Evolutionary conservation across 2,888 invertebrate species (phyloP), one percentile per base, ranked within the genome.

Genomic region (Melinaea marsaeus): DNA sequence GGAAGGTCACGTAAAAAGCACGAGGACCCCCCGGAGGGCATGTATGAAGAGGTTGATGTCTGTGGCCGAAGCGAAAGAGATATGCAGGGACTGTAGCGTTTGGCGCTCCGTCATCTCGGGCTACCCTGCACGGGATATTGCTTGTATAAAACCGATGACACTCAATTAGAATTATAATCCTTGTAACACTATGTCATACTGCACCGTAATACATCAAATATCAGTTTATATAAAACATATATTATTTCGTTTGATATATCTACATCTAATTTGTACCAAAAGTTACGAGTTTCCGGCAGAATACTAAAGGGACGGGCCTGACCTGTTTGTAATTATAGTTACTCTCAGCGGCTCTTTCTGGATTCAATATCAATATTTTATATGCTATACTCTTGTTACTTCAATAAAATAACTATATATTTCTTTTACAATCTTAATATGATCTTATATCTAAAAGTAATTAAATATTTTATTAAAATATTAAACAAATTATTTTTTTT

Each of bases 331-430:
- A 51, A 51, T 51, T 51, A 51, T 51, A 32, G 32, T 22, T 32
- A 32, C 51, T 22, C 32, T 51, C 11, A 32, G 51, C 51, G 51
- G 51, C 51, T 11, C 51, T 51, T 51, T 51, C 51, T 51, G 32
- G 5, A 3, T 4, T 51, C 51, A 32, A 9, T 3, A 32, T 32
- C 1, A 32, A 32, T 32, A 32, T 51, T 32, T 32, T 32, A 51
- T 32, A 51, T 51, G 9, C 11, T 51, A 32, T 51, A 32, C 9
- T 6, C 42, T 42, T 42, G 42, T 7, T 7, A 42, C 6, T 42
- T 6, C 11, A 42, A 42, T 42, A 5, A 42, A 37, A 48, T 48
- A n/a, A 5, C 4, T 2, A 13, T 3, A 2, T 5, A 13, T 13
- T 48, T 48, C 13, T 13, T 22, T 11, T 7, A 11, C 6, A 2